phyloP scores from a whole-genome alignment of 2,888 invertebrate species.

The Nematopogon swammerdamellus region DNA sequence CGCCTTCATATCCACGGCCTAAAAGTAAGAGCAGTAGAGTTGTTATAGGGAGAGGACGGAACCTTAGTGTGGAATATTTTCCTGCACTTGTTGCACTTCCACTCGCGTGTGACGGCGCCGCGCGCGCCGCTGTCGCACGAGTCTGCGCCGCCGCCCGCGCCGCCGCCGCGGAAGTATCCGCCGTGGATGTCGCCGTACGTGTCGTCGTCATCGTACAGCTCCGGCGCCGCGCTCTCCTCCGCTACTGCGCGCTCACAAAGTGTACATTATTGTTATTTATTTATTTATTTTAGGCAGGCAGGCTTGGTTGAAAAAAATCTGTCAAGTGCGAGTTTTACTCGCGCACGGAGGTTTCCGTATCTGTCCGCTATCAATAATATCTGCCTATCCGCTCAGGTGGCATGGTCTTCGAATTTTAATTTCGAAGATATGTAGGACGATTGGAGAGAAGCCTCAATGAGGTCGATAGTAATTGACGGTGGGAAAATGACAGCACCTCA shows the following conservation, averaged over 20 bases:
- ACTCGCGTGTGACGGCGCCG: conserved; percentile 13
- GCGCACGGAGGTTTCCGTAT: no score
- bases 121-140: conserved; percentile 10
- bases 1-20: not conserved
- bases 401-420: no score
- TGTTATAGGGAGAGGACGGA: no score
- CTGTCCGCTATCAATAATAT: no score
- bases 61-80: conserved; percentile 17
- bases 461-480: no score
- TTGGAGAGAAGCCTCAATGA: no score
- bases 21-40: not conserved
- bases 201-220: not conserved
- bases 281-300: no score
- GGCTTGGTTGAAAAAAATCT: no score
- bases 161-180: not conserved
- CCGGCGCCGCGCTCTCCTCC: not conserved
- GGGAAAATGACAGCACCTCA: no score
- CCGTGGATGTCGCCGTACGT: not conserved
- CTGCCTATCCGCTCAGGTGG: no score
- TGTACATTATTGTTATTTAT: not conserved
- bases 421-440: no score
- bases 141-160: conserved; percentile 3
- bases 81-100: conserved; percentile 20
- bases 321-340: no score
- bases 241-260: not conserved